phyloP scores from a whole-genome alignment of 2,888 invertebrate genomes.

The Cantharis rustica region DNA sequence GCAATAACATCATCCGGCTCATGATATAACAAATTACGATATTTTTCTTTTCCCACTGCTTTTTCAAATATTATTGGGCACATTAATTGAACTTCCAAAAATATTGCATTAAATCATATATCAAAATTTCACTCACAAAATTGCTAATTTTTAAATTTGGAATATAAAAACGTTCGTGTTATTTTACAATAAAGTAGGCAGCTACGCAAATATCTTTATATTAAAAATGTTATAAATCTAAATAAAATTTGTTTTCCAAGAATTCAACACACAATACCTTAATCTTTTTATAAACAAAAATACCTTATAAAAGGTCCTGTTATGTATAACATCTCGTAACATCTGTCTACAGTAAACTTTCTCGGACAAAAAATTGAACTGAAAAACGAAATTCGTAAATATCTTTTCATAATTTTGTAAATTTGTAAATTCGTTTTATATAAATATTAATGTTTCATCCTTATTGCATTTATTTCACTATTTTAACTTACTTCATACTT shows the following conservation, averaged over 20 bases:
- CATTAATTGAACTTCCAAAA: conserved; percentile 1
- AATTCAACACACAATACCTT: not conserved
- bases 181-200: not conserved
- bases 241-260: not conserved
- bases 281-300: not conserved
- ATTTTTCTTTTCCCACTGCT: not conserved
- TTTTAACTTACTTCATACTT: no score
- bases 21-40: conserved; percentile 5
- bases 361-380: not conserved
- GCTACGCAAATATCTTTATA: not conserved
- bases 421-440: not conserved
- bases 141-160: not conserved
- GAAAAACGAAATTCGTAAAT: not conserved
- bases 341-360: not conserved
- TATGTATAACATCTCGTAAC: not conserved
- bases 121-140: not conserved
- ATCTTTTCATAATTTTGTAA: not conserved
- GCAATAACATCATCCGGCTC: conserved; percentile 3
- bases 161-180: not conserved
- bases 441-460: not conserved
- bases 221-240: not conserved
- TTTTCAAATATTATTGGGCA: conserved; percentile 4
- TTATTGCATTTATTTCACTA: not conserved
- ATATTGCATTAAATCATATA: not conserved
- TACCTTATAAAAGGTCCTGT: not conserved